Percentiles rank a stretch among this genome's conserved stretches.
These are phyloP conservation scores for Chironomus tepperi DNA, from an alignment of 1,140 invertebrate species.

Conservation along the genomic window DNA sequence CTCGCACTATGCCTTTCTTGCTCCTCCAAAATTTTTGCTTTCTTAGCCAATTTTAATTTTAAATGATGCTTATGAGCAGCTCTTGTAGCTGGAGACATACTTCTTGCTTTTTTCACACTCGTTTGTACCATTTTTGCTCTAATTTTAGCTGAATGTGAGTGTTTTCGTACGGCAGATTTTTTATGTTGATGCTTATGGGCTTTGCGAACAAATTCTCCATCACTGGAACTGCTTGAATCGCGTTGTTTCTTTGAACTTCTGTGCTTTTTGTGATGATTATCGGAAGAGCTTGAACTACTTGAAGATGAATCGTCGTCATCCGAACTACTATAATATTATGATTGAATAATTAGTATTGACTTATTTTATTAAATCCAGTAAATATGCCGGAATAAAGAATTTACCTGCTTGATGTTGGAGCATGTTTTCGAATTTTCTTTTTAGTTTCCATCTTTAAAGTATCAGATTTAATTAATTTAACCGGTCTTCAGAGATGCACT, in stretches of 20 bases:
- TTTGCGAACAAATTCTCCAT: not conserved
- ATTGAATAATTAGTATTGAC: not conserved
- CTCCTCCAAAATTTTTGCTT: not conserved
- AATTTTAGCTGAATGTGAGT: constrained; percentile 4
- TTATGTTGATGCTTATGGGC: not conserved
- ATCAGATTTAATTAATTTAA: not conserved
- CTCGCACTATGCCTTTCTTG: not conserved
- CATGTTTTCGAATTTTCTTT: constrained; percentile 16
- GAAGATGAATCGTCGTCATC: constrained; percentile 6
- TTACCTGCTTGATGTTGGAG: not conserved
- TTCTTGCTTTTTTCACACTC: not conserved
- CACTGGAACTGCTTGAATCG: constrained; percentile 1
- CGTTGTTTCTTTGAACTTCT: not conserved
- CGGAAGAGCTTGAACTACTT: constrained; percentile 7
- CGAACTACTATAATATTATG: not conserved
- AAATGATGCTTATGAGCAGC: not conserved
- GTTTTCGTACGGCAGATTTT: not conserved
- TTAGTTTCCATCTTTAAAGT: not conserved
- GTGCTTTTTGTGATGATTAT: not conserved
- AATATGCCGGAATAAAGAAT: not conserved
- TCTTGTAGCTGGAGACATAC: not conserved
- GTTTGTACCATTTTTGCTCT: not conserved
- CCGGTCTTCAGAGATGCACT: constrained; percentile 4
- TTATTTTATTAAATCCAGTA: not conserved
- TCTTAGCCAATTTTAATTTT: not conserved